Percentiles rank a stretch among this genome's conserved stretches.
These are phyloP conservation scores for Polydrusus pterygomalis DNA, from an alignment of 2,888 invertebrate genomes.

Conservation along the genomic window DNA sequence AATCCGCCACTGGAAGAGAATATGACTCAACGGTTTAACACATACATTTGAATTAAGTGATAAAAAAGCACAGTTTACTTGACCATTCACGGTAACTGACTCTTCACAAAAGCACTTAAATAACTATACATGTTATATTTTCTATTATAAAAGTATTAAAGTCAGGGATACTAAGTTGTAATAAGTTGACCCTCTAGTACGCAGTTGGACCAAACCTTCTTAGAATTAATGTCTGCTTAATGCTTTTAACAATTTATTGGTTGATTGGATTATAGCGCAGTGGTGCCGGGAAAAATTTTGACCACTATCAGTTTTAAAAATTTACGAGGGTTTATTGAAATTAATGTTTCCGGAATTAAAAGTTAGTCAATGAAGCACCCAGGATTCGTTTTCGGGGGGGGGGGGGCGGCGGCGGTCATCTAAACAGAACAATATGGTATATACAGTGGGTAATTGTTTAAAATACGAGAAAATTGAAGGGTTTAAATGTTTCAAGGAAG, in stretches of 20 bases:
- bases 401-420: too few relatives aligned
- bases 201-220: slow-evolving; percentile 15
- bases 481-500: too few relatives aligned
- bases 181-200: slow-evolving; percentile 25
- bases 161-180: slow-evolving; percentile 23
- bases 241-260: not conserved
- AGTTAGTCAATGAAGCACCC: too few relatives aligned
- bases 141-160: slow-evolving; percentile 18
- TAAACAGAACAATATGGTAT: too few relatives aligned
- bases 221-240: not conserved
- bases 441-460: too few relatives aligned
- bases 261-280: slow-evolving; percentile 1
- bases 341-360: too few relatives aligned
- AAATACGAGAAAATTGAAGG: too few relatives aligned
- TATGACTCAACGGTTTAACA: slow-evolving; percentile 27
- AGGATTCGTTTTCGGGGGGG: too few relatives aligned
- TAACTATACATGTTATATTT: not conserved
- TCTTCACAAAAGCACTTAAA: not conserved
- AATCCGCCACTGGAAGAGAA: too few relatives aligned
- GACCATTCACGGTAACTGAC: not conserved
- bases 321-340: too few relatives aligned
- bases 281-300: not conserved
- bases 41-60: slow-evolving; percentile 10
- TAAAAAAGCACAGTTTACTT: not conserved
- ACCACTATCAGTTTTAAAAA: too few relatives aligned